These are phyloP conservation scores for human DNA, from an alignment of 2,113 vertebrate genomes.

Conservation along the genomic window GRCh38 chr15:99781501-99782000, in stretches of 20 bases:
- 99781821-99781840: constrained; percentile 60
- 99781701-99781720: constrained; percentile 43
- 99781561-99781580: not conserved
- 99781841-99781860: constrained; percentile 71
- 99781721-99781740: constrained; percentile 60
- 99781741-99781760: constrained; percentile 66
- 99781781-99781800: constrained; percentile 68
- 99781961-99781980: constrained; percentile 59
- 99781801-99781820: constrained; percentile 63
- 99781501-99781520: not conserved
- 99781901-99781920: constrained; percentile 76
- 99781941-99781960: constrained; percentile 76
- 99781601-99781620: constrained; percentile 60
- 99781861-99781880: constrained; percentile 78
- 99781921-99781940: constrained; percentile 66
- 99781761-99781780: constrained; percentile 42
- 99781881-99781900: constrained; percentile 76
- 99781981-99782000: constrained; percentile 71
- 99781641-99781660: constrained; percentile 65
- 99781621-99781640: constrained; percentile 69
- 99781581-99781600: constrained; percentile 52
- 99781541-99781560: not conserved
- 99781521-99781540: not conserved
- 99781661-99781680: constrained; percentile 51
- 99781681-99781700: constrained; percentile 65